These are phyloP conservation scores for Drosophila antonietae DNA, from an alignment of 2,888 invertebrate species.

Conservation along the genomic window DNA sequence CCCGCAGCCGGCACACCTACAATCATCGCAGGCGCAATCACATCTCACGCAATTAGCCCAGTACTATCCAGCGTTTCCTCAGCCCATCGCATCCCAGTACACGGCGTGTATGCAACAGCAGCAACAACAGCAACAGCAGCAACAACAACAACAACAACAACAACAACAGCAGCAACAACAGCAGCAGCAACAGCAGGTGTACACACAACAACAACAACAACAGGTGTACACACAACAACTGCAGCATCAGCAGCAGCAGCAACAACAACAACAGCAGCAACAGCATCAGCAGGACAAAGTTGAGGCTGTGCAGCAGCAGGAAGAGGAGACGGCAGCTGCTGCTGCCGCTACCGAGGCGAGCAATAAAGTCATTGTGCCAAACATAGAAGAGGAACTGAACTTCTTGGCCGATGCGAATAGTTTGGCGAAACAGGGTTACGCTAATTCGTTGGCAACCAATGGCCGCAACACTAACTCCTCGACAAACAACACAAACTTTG, in stretches of 20 bases:
- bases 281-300: constrained; percentile 65
- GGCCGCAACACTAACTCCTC: constrained; percentile 74
- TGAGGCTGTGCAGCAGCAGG: constrained; percentile 64
- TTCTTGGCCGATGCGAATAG: constrained; percentile 87
- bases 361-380: constrained; percentile 94
- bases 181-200: constrained; percentile 71
- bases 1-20: constrained; percentile 90
- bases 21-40: constrained; percentile 90
- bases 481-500: constrained; percentile 80
- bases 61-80: constrained; percentile 83
- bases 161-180: constrained; percentile 76
- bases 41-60: constrained; percentile 87
- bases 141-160: constrained; percentile 77
- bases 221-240: constrained; percentile 70
- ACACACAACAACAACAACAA: constrained; percentile 61
- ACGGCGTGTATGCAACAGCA: constrained; percentile 83
- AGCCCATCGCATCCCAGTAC: constrained; percentile 83
- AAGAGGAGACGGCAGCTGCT: constrained; percentile 67
- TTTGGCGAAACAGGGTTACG: constrained; percentile 80
- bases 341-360: constrained; percentile 87
- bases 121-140: constrained; percentile 69
- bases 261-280: constrained; percentile 68
- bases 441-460: constrained; percentile 70
- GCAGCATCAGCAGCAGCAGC: constrained; percentile 68
- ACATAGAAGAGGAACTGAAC: constrained; percentile 94